Conservation (phyloP, 2,888 invertebrate species). For the Biston stratarius region DNA sequence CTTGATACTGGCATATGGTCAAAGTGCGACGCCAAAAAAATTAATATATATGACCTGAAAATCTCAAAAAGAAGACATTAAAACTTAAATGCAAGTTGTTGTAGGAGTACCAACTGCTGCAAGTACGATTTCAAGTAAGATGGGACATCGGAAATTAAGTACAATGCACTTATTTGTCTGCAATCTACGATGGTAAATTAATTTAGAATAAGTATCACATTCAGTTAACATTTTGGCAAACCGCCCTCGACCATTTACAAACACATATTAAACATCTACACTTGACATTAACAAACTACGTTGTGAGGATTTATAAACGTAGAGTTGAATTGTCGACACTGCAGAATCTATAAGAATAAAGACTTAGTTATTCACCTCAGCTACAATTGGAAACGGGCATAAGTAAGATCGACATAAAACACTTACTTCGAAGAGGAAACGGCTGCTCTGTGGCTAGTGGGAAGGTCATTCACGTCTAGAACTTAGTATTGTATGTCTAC, state of each 20-base stretch:
- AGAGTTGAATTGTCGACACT: slow-evolving; percentile 14
- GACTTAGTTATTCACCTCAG: slow-evolving; percentile 61
- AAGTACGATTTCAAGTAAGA: not conserved
- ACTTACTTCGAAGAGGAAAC: slow-evolving; percentile 57
- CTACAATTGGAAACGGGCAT: slow-evolving; percentile 58
- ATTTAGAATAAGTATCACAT: slow-evolving; percentile 56
- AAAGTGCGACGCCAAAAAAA: too few species aligned
- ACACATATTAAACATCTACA: slow-evolving; percentile 63
- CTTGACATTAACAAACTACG: slow-evolving; percentile 64
- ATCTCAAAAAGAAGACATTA: too few species aligned
- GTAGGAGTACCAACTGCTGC: too few species aligned
- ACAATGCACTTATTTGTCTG: slow-evolving; percentile 50
- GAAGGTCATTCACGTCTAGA: slow-evolving; percentile 61
- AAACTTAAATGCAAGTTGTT: too few species aligned
- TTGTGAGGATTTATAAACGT: slow-evolving; percentile 39
- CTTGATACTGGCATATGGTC: too few species aligned
- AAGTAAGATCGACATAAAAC: slow-evolving; percentile 59
- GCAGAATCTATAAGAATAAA: slow-evolving; percentile 26
- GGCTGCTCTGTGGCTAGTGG: slow-evolving; percentile 56
- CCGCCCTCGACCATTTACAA: slow-evolving; percentile 61
- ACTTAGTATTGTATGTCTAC: slow-evolving; percentile 23
- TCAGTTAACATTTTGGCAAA: slow-evolving; percentile 65
- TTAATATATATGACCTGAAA: too few species aligned
- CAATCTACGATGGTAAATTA: slow-evolving; percentile 43
- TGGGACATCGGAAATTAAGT: slow-evolving; percentile 18